Base-by-base conservation (phyloP, 2,888 invertebrate species). In the Schrankia costaestrigalis region DNA sequence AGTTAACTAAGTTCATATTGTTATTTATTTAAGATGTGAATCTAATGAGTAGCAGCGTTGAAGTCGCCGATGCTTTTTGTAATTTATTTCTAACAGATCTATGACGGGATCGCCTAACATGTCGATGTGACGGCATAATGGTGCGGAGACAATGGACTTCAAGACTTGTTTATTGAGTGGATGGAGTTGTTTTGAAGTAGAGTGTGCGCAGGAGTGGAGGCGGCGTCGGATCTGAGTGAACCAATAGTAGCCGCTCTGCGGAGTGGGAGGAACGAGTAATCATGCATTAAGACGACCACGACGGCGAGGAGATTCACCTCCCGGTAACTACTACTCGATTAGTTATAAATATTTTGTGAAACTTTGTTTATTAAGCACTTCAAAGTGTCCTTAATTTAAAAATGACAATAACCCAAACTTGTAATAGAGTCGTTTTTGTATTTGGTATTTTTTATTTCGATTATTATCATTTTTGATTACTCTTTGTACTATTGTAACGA, bases 81-180 rank as follows among this genome's bases (percentile, higher is more conserved):
- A 60, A 64, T 70, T 73, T 74, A 73, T 75, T 71, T 72, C 63
- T 67, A 70, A 70, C 60, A 73, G 72, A 77, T 76, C 75, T 79
- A 78, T 78, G 80, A 79, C 67, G 64, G 71, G 63, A 60, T 57
- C 62, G 62, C 63, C 65, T 65, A 69, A 65, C 69, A 68, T 71
- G 68, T 74, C 68, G 66, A 69, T 67, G 69, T 78, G 78, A 77
- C 75, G 75, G 76, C 66, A 72, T 81, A 79, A 80, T 78, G 72
- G 73, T 73, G 61, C 62, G 62, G 74, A 79, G 78, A 83, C 84
- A 85, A 85, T 84, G 81, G 82, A 76, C 71, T 75, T 77, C 71
- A 77, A 81, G 82, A 80, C 84, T 83, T 81, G 82, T 83, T 85
- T 84, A 84, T 84, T 78, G 76, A 78, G 73, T 72, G 64, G 77